These are phyloP conservation scores for Platyscapa corneri DNA, from an alignment of 1,140 invertebrate species.

Conservation along the genomic window DNA sequence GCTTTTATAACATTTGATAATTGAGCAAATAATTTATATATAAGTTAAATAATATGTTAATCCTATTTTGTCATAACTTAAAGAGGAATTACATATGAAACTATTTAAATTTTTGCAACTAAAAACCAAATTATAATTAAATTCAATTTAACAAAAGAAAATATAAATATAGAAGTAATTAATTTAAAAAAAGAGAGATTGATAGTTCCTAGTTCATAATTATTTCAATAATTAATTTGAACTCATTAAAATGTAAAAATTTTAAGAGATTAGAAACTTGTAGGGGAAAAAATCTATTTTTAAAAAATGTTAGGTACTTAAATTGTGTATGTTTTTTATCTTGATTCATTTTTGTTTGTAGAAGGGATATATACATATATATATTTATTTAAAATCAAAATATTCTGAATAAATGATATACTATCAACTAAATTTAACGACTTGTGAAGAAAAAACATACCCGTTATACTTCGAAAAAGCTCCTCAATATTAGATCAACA, in stretches of 20 bases:
- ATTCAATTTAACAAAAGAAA: neutral
- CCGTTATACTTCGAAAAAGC: too few relatives aligned
- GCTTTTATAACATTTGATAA: too few relatives aligned
- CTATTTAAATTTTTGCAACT: neutral
- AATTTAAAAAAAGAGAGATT: conserved; percentile 23
- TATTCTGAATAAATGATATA: too few relatives aligned
- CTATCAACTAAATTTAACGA: too few relatives aligned
- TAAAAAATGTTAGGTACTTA: conserved; percentile 33
- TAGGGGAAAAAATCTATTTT: conserved; percentile 36
- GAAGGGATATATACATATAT: too few relatives aligned
- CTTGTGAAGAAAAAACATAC: too few relatives aligned
- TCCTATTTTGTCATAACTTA: too few relatives aligned
- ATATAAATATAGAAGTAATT: neutral
- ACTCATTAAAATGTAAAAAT: neutral
- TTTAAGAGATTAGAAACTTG: neutral
- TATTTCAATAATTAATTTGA: neutral
- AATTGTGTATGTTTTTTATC: neutral
- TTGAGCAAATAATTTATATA: too few relatives aligned
- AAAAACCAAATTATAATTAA: conserved; percentile 14
- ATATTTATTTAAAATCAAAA: too few relatives aligned
- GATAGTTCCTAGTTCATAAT: conserved; percentile 35
- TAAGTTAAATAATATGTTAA: too few relatives aligned
- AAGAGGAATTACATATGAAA: too few relatives aligned
- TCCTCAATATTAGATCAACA: neutral
- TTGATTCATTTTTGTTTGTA: too few relatives aligned